Base-by-base conservation (phyloP, 2,888 invertebrate genomes). In the Melanophora roralis region DNA sequence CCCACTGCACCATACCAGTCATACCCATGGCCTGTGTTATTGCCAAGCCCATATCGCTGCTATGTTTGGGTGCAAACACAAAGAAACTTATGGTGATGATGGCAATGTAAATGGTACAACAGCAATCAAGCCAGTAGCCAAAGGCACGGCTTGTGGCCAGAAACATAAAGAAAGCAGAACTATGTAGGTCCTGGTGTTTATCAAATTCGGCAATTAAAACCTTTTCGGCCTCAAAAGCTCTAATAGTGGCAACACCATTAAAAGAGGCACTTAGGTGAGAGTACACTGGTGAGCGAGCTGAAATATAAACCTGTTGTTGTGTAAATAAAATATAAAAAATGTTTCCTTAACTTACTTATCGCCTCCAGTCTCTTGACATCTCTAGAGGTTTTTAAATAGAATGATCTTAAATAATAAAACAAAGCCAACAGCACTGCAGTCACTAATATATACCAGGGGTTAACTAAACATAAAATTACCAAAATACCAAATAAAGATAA, bases 121-220 rank as follows among this genome's bases (percentile, higher is more conserved):
- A 93, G 83, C 96, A 91, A 88, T 99, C 99, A 84, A 99, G 90
- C 93, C 96, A 96, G 85, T 97, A 95, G 0, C 97, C 98, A 86
- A 99, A 97, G 84, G 98, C 98, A 81, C 98, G 93, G n/a, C 96
- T 96, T 3, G 96, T 95, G 0, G 96, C 93, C 67, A 99, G 93
- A 89, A 97, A 97, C 85, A 97, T 91, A 87, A 94, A 98, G 95
- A 96, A 98, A 5, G 98, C 95, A 0, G 98, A 95, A 64, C 97
- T 96, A 87, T 98, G 97, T 1, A 95, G 87, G 86, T 96, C 95
- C 88, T 96, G 95, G 85, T 95, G 94, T 82, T 92, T 92, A 85
- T 96, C 96, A 85, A 96, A 96, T 87, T 96, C 96, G 34, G 92
- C 91, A 55, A 93, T 93, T 47, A 98, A 93, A 27, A 94, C 93